phyloP scores from a whole-genome alignment of 2,888 invertebrate genomes.

The Gastracanthus pulcherrimus region DNA sequence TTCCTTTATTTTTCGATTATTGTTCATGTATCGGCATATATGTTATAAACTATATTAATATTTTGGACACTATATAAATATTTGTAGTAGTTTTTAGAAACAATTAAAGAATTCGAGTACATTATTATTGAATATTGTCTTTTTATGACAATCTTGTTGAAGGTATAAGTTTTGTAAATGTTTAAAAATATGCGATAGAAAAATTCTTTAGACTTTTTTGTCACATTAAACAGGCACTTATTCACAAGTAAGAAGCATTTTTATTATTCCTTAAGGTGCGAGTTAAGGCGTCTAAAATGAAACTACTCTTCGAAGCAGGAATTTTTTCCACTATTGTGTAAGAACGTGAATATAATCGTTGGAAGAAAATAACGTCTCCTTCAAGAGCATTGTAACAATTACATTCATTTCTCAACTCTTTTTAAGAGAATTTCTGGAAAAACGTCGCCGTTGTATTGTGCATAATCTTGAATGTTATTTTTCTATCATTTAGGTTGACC shows the following conservation, averaged over 20 bases:
- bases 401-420: not conserved
- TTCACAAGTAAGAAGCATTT: not conserved
- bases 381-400: not conserved
- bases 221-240: too few species aligned
- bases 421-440: not conserved
- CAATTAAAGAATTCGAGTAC: too few species aligned
- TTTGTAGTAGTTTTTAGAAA: too few species aligned
- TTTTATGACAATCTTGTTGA: too few species aligned
- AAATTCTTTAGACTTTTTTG: too few species aligned
- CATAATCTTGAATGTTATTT: not conserved
- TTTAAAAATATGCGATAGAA: too few species aligned
- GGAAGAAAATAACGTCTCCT: not conserved
- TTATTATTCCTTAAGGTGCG: not conserved
- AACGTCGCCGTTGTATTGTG: not conserved
- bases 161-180: too few species aligned
- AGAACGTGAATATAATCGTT: not conserved
- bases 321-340: constrained; percentile 2
- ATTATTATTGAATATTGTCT: too few species aligned
- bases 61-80: too few species aligned
- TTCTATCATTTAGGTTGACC: too few species aligned
- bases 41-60: too few species aligned
- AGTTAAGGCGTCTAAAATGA: not conserved
- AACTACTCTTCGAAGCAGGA: not conserved
- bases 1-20: not conserved
- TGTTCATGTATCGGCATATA: not conserved